Base-by-base conservation (phyloP, 2,888 invertebrate genomes). In the Thereva unica region DNA sequence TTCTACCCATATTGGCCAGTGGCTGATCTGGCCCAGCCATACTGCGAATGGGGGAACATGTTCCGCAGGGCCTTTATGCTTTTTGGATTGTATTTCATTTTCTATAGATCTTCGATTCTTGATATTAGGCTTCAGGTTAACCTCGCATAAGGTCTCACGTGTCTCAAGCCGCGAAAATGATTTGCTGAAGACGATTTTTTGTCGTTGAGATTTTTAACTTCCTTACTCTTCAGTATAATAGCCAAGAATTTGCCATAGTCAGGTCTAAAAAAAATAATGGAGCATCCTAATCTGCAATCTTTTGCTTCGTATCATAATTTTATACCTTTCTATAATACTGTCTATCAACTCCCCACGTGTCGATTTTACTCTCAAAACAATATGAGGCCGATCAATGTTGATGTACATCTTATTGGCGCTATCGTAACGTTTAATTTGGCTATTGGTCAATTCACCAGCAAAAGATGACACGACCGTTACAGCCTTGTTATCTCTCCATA, bases 171-270 rank as follows among this genome's bases (percentile, higher is more conserved):
- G 64, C 64, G 64, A 65, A 68, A 69, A 35, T n/a, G n/a, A n/a
- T 63, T 57, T 63, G 67, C 66, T 42, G 64, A 67, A 65, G 55
- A 35, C 38, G 45, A 34, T 55, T 56, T 12, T 38, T 69, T 69
- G 23, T 54, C 50, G 10, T 41, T 64, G 42, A 42, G 47, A 41
- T 52, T 42, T 49, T 47, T 34, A 23, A 50, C 40, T 64, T 56
- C 23, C 40, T 34, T 6, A 56, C 49, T 56, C 59, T 63, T 53
- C 57, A 53, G 41, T 64, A 67, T 10, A 67, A 34, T n/a, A 74
- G 56, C 73, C 75, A 77, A 34, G 76, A 61, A 70, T 76, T 76
- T 7, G 71, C 65, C 69, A 75, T 73, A 5, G 70, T 66, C 7
- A 76, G 61, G 53, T 77, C 75, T 45, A 76, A 65, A 6, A 73